Base-by-base conservation (phyloP, 1,140 invertebrate genomes). In the Caenorhabditis briggsae region DNA sequence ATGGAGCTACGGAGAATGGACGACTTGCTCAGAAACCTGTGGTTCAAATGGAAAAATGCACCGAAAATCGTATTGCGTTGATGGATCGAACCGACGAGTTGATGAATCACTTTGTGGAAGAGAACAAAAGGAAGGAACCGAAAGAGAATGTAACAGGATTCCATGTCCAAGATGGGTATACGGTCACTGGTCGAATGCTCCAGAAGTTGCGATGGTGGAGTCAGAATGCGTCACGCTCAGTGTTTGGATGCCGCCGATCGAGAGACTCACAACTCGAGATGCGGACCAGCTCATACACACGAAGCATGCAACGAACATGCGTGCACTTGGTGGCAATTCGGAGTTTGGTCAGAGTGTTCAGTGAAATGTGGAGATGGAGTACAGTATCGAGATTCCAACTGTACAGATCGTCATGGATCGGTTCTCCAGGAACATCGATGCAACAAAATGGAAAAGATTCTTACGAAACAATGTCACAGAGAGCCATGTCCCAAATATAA, bases 171-270 rank as follows among this genome's bases (percentile, higher is more conserved):
- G 82, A 58, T 92, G 91, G 91, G 56, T 82, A 20, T 92, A 92
- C 64, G 91, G 88, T 48, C 74, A 86, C n/a, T 92, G 91, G 91
- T 87, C 59, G 90, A 95, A 94, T 96, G 95, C 91, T 94, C 95
- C n/a, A 93, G 93, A 90, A 94, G 94, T 5, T 96, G 95, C 92
- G 95, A 95, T 70, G 94, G 94, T 25, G 95, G 95, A 16, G 92
- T 93, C 7, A 94, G 95, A 89, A 93, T 93, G 25, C 93, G 95
- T 20, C 93, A 92, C 83, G 95, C 94, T 0, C 90, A 90, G 14
- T 96, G 95, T 91, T 93, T 94, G 18, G 94, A 95, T 89, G 90
- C 90, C 48, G 87, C 91, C 43, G 92, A 90, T 2, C 58, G 87
- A 56, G 91, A 92, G 58, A 55, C 91, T 25, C 58, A 84, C 82